Evolutionary conservation across 2,797 vertebrate genomes (phyloP), one percentile per base, ranked within the genome.

Genomic region (Acipenser oxyrinchus): DNA sequence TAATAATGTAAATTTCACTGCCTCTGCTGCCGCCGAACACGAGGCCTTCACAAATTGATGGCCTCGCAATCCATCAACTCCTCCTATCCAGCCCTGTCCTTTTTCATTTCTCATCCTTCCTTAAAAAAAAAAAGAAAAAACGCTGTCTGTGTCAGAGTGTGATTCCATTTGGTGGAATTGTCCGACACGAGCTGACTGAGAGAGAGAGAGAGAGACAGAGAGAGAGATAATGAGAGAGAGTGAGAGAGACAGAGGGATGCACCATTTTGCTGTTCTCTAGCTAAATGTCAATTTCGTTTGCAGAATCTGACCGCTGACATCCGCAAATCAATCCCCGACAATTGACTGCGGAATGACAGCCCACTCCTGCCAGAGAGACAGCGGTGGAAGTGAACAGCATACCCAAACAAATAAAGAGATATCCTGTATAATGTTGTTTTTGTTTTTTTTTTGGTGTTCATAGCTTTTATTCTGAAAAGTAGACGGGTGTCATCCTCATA

Each of bases 1-100:
- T 95, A 94, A 93, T 93, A 92, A 92, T 92, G 92, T 91, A 90
- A 91, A 93, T 92, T 92, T 86, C 86, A 90, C 90, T 87, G 90
- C 89, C 87, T 91, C 89, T 77, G 86, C 87, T 82, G 83, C 89
- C 89, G 87, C 87, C 86, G 81, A 88, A 89, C 88, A 88, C 83
- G 85, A 79, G 85, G 86, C 81, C 90, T 85, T 87, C 81, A 82
- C 85, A 91, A 93, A 94, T 87, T 83, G 90, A 94, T 93, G 90
- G 87, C 81, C 82, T 70, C 67, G 70, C 80, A 83, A 93, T 94
- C 86, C 84, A 93, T 94, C 92, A 93, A 87, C 83, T 77, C 80
- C 81, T 78, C 82, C 82, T 84, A 66, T 67, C 71, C 84, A 64
- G 77, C 73, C 75, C 81, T 82, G 84, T 83, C 84, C 81, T 74